phyloP scores from a whole-genome alignment of 1,140 invertebrate species.

The Dreissena rostriformis region DNA sequence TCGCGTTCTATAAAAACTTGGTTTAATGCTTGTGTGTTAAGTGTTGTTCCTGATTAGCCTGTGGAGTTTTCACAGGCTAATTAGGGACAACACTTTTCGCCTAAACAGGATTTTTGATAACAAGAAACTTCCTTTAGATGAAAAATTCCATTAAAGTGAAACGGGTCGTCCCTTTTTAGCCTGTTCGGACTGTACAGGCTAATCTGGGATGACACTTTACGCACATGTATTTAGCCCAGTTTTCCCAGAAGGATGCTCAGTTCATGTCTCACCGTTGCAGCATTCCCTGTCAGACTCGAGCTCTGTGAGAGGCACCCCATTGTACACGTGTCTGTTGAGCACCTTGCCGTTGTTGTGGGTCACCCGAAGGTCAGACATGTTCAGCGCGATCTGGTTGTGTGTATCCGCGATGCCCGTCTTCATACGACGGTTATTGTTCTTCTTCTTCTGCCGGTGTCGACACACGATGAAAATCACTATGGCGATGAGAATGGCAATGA shows the following conservation, averaged over 20 bases:
- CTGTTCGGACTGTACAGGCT: background rate
- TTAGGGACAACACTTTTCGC: too few species aligned
- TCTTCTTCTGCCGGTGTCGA: conserved; percentile 88
- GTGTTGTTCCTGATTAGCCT: too few species aligned
- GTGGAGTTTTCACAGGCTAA: too few species aligned
- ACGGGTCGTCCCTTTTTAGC: background rate
- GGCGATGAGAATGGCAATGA: conserved; percentile 88
- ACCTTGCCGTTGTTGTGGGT: conserved; percentile 67
- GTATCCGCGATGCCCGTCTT: conserved; percentile 75
- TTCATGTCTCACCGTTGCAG: conserved; percentile 71
- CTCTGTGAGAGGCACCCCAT: conserved; percentile 81
- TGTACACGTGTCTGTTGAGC: conserved; percentile 82
- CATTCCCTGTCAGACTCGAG: conserved; percentile 71
- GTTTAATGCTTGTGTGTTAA: too few species aligned
- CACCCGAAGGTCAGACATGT: conserved; percentile 56
- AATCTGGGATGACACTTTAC: background rate
- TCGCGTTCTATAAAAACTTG: too few species aligned
- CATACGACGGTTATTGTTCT: conserved; percentile 85
- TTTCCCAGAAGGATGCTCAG: too few species aligned
- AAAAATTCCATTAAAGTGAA: too few species aligned
- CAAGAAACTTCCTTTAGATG: too few species aligned
- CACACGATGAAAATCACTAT: conserved; percentile 87
- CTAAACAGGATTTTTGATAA: too few species aligned
- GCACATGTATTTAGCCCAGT: too few species aligned
- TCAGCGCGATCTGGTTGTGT: conserved; percentile 70